These are phyloP conservation scores for Hippoglossus hippoglossus DNA, from an alignment of 2,797 vertebrate species.

Conservation along the genomic window DNA sequence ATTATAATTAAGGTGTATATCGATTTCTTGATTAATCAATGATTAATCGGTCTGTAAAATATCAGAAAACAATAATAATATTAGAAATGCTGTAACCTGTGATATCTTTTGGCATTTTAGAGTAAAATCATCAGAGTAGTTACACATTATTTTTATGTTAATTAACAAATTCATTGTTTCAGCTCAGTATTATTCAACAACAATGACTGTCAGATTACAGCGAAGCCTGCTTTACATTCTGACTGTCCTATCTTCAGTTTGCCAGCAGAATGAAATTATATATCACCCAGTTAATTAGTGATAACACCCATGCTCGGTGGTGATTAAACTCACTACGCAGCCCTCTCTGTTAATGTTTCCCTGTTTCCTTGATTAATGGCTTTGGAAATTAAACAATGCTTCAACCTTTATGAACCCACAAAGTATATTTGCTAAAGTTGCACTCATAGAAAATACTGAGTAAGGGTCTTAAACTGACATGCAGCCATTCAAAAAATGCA, in stretches of 20 bases:
- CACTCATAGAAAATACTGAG: conserved; percentile 28
- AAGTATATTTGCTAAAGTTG: conserved; percentile 31
- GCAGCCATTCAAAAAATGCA: conserved; percentile 45
- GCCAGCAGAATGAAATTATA: not conserved
- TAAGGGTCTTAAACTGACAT: conserved; percentile 40
- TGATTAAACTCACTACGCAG: not conserved
- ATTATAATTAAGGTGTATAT: not conserved
- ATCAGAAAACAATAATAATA: not conserved
- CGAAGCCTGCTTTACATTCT: too few relatives aligned
- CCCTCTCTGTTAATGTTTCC: not conserved
- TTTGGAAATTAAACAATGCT: conserved; percentile 7
- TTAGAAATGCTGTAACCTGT: too few relatives aligned
- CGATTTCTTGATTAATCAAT: not conserved
- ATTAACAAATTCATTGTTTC: not conserved
- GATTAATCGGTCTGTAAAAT: not conserved
- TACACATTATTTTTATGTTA: too few relatives aligned
- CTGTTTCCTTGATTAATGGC: conserved; percentile 34
- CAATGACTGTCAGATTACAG: not conserved
- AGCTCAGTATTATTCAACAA: conserved; percentile 4
- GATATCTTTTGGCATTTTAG: too few relatives aligned
- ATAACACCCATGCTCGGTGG: conserved; percentile 7
- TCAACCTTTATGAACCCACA: conserved; percentile 18
- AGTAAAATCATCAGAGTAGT: too few relatives aligned
- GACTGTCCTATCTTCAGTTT: not conserved
- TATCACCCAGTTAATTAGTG: not conserved